A percentile compares a stretch with the other conserved stretches of the same genome.
phyloP scores from a whole-genome alignment of 2,113 vertebrate genomes.

The Monopterus albus region DNA sequence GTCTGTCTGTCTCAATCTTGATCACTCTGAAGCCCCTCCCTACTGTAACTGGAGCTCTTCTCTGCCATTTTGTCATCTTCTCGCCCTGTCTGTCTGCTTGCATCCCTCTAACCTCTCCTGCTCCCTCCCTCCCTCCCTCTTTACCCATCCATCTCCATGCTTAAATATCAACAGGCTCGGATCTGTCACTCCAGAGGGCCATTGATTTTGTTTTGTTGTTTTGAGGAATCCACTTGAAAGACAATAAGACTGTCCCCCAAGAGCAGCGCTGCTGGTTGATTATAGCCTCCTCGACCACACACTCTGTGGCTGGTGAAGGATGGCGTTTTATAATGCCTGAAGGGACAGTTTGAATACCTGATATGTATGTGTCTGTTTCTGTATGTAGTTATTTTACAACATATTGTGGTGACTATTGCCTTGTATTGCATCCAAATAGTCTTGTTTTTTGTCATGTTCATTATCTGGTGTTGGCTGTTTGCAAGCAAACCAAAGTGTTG shows the following conservation, averaged over 20 bases:
- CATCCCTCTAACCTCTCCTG: slow-evolving; percentile 19
- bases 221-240: slow-evolving; percentile 75
- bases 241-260: slow-evolving; percentile 71
- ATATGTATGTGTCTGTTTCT: slow-evolving; percentile 62
- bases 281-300: slow-evolving; percentile 65
- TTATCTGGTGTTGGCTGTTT: slow-evolving; percentile 59
- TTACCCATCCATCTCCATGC: slow-evolving; percentile 60
- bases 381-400: slow-evolving; percentile 66
- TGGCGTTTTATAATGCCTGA: slow-evolving; percentile 63
- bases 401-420: slow-evolving; percentile 63
- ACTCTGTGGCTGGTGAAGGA: slow-evolving; percentile 50
- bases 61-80: slow-evolving; percentile 54
- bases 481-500: slow-evolving; percentile 81
- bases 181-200: slow-evolving; percentile 74
- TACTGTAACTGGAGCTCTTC: slow-evolving; percentile 24
- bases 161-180: slow-evolving; percentile 70
- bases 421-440: slow-evolving; percentile 58
- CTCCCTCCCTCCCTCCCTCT: slow-evolving; percentile 25
- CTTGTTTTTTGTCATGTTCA: slow-evolving; percentile 38
- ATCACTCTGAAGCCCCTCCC: slow-evolving; percentile 43
- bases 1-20: slow-evolving; percentile 29
- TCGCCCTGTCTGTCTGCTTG: slow-evolving; percentile 31
- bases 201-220: slow-evolving; percentile 73
- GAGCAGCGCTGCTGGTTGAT: slow-evolving; percentile 64
- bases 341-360: slow-evolving; percentile 61